Base-by-base conservation (phyloP, 2,888 invertebrate species). In the Dastarcus helophoroides region DNA sequence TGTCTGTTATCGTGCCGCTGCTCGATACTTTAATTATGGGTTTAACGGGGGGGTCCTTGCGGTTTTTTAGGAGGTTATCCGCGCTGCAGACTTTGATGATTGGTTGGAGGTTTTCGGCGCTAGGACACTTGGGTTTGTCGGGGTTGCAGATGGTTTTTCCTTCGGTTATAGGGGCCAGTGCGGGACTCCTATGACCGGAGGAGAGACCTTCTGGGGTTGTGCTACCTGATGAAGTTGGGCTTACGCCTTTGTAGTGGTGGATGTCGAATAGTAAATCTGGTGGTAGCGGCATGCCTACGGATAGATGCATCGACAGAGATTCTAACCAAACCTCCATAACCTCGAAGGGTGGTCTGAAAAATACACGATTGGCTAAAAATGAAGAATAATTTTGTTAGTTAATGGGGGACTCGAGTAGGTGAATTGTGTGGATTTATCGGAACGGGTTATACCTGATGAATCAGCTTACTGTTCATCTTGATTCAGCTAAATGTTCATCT, bases 311-410 rank as follows among this genome's bases (percentile, higher is more conserved):
- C 13, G 78, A 76, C 26, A 89, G 60, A 15, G 78, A 77, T 55
- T 85, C 81, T 30, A 90, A 63, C 90, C 91, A 90, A n/a, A 80
- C 75, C 62, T 85, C 81, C 56, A 89, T 73, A 17, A 84, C 77
- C 53, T 90, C 89, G 62, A 91, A 91, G 1, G 88, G 80, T 0
- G 91, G 91, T 50, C 89, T 84, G 33, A 10, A 52, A 48, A 36
- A 38, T 35, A 33, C 15, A 33, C 2, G 22, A 29, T n/a, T 11
- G n/a, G 4, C 2, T 30, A 10, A 14, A 8, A 30, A 9, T 14
- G 31, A 10, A 33, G 19, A 6, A n/a, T 7, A 7, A 6, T 17
- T 17, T 17, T 17, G 19, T 7, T 6, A n/a, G n/a, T 17, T 17
- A 7, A 7, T 6, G 19, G 19, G n/a, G 19, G 19, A 17, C 19